Evolutionary conservation across 2,888 invertebrate genomes (phyloP), one percentile per base, ranked within the genome.

Genomic region (Leptogaster cylindrica): DNA sequence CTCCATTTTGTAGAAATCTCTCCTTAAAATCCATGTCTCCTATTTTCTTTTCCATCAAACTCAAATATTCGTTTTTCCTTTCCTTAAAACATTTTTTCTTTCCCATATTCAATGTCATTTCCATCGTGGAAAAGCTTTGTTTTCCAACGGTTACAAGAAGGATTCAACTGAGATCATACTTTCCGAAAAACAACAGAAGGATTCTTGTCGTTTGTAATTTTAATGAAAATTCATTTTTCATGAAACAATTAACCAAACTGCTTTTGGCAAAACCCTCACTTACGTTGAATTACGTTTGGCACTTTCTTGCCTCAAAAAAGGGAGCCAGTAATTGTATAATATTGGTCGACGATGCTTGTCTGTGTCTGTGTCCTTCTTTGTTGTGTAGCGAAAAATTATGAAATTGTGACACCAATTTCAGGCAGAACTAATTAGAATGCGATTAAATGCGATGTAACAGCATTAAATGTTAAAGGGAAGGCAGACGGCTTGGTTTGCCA

Each of bases 191-290:
- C n/a, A 44, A 25, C 61, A 28, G 61, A 27, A 58, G 36, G n/a
- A n/a, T 12, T 10, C 18, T 28, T 6, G 18, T 20, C 55, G 52
- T 33, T 55, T 36, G 55, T 55, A 61, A 61, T 61, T 61, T 44
- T 41, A 44, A 61, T 61, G 61, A 44, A 61, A 61, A 61, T 61
- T 61, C 23, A 61, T 61, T 61, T 44, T 61, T 61, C 27, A 61
- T 61, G 44, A 61, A 61, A 61, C 44, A 58, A 58, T 58, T 58
- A 52, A 52, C 52, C 31, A 25, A 55, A 55, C 39, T 55, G 23
- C 39, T 55, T 55, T 55, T 50, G 27, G 25, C 50, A 50, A 25
- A 46, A n/a, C 20, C 20, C 18, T 4, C 10, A 7, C n/a, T 10
- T n/a, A 20, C 46, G 46, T 10, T 10, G 23, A 46, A 12, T 12